Base-by-base conservation (phyloP, 2,113 vertebrate genomes). In the Trogon surrucura region DNA sequence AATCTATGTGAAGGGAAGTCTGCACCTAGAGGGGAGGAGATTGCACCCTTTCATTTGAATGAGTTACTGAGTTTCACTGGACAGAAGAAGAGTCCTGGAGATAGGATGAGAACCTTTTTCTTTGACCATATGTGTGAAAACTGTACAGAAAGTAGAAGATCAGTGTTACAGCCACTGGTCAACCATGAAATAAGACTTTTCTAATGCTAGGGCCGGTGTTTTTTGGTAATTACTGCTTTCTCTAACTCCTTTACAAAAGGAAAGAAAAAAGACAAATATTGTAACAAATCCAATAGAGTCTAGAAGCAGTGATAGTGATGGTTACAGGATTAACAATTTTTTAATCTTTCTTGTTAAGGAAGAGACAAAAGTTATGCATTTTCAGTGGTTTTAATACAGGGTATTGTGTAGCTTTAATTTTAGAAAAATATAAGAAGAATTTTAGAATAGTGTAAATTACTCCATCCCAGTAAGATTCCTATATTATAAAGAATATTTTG, bases 181-280 rank as follows among this genome's bases (percentile, higher is more conserved):
- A 44, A 53, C 51, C 12, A 36, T 25, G 29, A 83, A 64, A 80
- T 36, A 64, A 36, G 10, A 11, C 5, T 91, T 82, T 88, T 79
- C 21, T 85, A 79, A 62, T 78, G 13, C 15, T 72, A 29, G 44
- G 11, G 18, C n/a, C 2, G 0, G 3, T 61, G 19, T 0, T 2
- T 51, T 89, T 45, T 71, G 27, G 6, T 65, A 32, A 34, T 58
- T 61, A 53, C 3, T 82, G 23, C 19, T 34, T 74, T n/a, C 47
- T 88, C 67, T 6, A 80, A 13, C 27, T 80, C 4, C 41, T 84
- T 80, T 32, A 18, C 38, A 25, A 29, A 77, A 56, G 17, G 12
- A 71, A 86, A 65, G 10, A 11, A 60, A 75, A 50, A 6, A 74
- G 67, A 29, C 15, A 56, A 61, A 62, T 53, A 6, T 30, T 69